A percentile compares a stretch with the other conserved stretches of the same genome.
These are phyloP conservation scores for Matsumurasca onukii DNA, from an alignment of 1,140 invertebrate genomes.

Conservation along the genomic window DNA sequence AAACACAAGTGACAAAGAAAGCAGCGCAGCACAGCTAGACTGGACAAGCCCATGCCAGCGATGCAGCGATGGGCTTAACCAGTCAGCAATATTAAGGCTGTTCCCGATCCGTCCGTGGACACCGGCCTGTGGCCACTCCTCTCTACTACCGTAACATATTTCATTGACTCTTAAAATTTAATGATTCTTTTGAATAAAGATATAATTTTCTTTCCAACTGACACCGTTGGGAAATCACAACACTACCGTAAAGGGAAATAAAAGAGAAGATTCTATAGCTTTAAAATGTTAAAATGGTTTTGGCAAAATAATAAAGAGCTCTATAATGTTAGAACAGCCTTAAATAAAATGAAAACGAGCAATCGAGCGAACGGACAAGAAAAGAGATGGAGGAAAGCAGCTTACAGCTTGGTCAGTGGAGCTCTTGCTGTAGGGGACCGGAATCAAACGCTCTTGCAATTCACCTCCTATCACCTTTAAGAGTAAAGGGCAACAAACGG, in stretches of 20 bases:
- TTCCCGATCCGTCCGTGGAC: background rate
- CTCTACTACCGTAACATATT: background rate
- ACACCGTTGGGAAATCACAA: background rate
- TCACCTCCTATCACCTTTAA: constrained; percentile 98
- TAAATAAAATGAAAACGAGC: constrained; percentile 31
- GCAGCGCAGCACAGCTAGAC: constrained; percentile 29
- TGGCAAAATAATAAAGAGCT: background rate
- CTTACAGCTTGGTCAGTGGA: constrained; percentile 99
- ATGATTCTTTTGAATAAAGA: too few species aligned
- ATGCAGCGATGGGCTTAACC: constrained; percentile 20
- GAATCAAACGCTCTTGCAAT: constrained; percentile 98
- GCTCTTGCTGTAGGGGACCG: constrained; percentile 98
- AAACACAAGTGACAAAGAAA: constrained; percentile 30
- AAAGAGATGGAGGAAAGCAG: constrained; percentile 58
- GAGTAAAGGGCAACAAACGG: constrained; percentile 67
- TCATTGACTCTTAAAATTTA: too few species aligned
- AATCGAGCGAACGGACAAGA: constrained; percentile 41
- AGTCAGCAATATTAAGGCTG: constrained; percentile 33
- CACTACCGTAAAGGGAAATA: background rate
- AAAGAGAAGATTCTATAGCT: background rate
- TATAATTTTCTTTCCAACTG: too few species aligned
- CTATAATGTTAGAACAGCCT: constrained; percentile 29
- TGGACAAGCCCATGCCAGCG: constrained; percentile 24
- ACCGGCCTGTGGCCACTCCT: background rate
- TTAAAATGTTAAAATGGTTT: background rate